phyloP scores from a whole-genome alignment of 2,797 vertebrate genomes.

The Alcedo atthis region DNA sequence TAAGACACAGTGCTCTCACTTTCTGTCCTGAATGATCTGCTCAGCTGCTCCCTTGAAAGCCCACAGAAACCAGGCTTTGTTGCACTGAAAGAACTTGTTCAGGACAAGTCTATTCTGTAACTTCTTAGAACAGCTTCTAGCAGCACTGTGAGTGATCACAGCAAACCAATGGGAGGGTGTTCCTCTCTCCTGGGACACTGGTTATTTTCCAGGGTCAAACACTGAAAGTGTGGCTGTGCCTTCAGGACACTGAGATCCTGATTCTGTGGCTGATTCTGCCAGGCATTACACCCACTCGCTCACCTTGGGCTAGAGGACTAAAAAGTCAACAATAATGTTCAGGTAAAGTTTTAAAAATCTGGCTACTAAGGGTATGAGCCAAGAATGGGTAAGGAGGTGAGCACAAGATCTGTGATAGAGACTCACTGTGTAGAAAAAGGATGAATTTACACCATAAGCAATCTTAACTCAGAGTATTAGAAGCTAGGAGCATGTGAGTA shows the following conservation, averaged over 20 bases:
- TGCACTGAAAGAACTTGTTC: constrained; percentile 6
- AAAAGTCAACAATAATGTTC: not conserved
- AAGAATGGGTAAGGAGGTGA: not conserved
- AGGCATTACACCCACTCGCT: not conserved
- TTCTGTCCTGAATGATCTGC: not conserved
- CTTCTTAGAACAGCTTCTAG: not conserved
- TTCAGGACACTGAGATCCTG: not conserved
- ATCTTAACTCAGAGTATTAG: not conserved
- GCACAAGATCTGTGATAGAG: not conserved
- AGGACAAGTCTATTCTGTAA: not conserved
- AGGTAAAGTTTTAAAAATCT: not conserved
- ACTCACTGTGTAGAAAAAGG: not conserved
- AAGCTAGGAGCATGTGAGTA: not conserved
- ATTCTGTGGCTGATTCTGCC: not conserved
- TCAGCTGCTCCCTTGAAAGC: not conserved
- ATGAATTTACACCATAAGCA: not conserved
- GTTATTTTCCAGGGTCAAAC: not conserved
- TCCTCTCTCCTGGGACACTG: not conserved
- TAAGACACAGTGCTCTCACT: not conserved
- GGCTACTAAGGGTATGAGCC: not conserved
- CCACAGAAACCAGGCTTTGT: not conserved
- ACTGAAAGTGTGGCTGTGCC: not conserved
- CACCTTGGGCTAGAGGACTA: not conserved
- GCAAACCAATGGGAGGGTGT: not conserved
- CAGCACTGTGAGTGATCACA: not conserved